phyloP scores from a whole-genome alignment of 2,888 invertebrate species.

The Chrysolina haemoptera region DNA sequence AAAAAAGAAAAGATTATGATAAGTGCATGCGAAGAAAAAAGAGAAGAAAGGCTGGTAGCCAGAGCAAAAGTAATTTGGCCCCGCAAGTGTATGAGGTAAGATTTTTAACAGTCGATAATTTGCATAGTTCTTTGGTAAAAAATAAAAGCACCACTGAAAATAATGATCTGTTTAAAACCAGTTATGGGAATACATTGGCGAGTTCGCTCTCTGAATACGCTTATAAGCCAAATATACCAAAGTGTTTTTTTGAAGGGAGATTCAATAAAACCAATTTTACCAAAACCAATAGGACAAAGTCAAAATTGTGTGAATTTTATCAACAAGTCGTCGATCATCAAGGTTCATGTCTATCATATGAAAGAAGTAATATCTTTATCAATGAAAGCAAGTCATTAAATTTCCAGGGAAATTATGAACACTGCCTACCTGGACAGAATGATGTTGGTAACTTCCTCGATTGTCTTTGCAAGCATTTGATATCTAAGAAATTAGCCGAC shows the following conservation, averaged over 20 bases:
- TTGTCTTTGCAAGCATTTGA: conserved; percentile 28
- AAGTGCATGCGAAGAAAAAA: conserved; percentile 52
- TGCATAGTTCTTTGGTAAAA: conserved; percentile 13
- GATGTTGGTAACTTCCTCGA: conserved; percentile 34
- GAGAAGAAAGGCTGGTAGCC: conserved; percentile 46
- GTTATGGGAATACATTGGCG: background rate
- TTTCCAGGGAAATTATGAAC: conserved; percentile 15
- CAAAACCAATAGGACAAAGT: background rate
- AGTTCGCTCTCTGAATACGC: background rate
- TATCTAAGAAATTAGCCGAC: background rate
- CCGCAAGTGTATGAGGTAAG: conserved; percentile 57
- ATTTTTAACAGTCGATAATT: conserved; percentile 50
- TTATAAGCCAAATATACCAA: background rate
- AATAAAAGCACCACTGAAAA: background rate
- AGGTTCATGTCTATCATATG: background rate
- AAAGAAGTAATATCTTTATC: conserved; percentile 3
- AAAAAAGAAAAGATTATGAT: conserved; percentile 56
- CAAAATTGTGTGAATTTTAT: conserved; percentile 1
- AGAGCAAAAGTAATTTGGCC: conserved; percentile 35
- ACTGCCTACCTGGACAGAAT: background rate
- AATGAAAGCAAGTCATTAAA: conserved; percentile 10
- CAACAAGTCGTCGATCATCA: background rate
- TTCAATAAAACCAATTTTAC: background rate
- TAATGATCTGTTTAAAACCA: background rate
- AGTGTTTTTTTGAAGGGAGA: conserved; percentile 4